A percentile compares a stretch with the other conserved stretches of the same genome.
Conservation (phyloP, 2,888 invertebrate species). For the Dichetophora obliterata region DNA sequence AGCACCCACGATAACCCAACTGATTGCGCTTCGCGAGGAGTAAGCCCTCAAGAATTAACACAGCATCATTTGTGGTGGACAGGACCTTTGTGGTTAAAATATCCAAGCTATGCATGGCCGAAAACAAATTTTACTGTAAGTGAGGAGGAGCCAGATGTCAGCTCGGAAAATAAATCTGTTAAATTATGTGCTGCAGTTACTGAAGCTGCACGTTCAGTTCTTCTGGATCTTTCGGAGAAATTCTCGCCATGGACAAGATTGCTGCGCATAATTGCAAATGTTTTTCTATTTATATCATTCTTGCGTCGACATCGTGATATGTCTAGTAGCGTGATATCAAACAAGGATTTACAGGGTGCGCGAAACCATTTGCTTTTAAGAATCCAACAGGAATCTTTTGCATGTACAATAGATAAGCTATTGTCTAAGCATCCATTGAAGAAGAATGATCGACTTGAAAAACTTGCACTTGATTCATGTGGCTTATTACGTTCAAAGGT, state of each 20-base stretch:
- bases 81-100: constrained; percentile 3
- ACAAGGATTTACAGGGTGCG: background rate
- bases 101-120: too few relatives aligned
- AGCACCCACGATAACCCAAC: constrained; percentile 49
- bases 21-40: constrained; percentile 51
- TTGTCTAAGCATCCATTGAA: background rate
- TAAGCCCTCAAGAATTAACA: constrained; percentile 1
- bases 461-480: constrained; percentile 35
- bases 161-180: too few relatives aligned
- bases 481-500: constrained; percentile 33
- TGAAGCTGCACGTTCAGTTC: too few relatives aligned
- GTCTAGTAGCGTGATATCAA: too few relatives aligned
- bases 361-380: background rate
- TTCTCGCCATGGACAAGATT: too few relatives aligned
- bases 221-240: too few relatives aligned
- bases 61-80: constrained; percentile 18
- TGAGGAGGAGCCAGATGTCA: too few relatives aligned
- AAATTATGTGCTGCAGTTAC: constrained; percentile 21
- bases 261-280: too few relatives aligned
- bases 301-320: too few relatives aligned
- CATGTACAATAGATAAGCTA: background rate
- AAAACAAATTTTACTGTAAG: too few relatives aligned
- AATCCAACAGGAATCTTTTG: constrained; percentile 27
- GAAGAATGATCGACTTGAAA: constrained; percentile 4
- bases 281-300: too few relatives aligned